Evolutionary conservation across 2,113 vertebrate species (phyloP), one percentile per base, ranked within the genome.

Genomic region (Columba janthina): DNA sequence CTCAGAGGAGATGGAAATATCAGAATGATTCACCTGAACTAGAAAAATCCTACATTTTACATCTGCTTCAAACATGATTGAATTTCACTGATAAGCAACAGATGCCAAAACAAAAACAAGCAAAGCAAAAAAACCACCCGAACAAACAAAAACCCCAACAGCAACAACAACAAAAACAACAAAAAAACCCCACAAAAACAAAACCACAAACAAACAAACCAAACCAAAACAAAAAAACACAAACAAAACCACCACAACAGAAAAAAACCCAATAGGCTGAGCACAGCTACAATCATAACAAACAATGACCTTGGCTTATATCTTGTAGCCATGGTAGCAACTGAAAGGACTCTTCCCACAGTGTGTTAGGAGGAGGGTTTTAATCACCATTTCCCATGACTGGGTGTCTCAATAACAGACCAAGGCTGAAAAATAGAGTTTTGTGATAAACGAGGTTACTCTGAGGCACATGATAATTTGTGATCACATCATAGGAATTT

Each of bases 221-320:
- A 40, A 48, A 48, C 6, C 46, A 18, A 48, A 48, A 9, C 46
- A 50, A 50, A 50, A 24, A 50, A 50, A 6, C 11, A 22, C 10
- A 21, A 22, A 12, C 11, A 20, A n/a, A 8, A 34, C 48, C 48
- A 20, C 48, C 21, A 25, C 4, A 34, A 18, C 3, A 44, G 54
- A 11, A 34, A 8, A 17, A 50, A 20, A 11, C 48, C 48, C 48
- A 50, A 50, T 21, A 53, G 44, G 60, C 85, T 91, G 58, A 71
- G 62, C 65, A 60, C 34, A 86, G 74, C 71, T 85, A 77, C 80
- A 90, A 66, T 74, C 64, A 90, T 93, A 94, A 97, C 60, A 93
- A 89, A 96, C 73, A 94, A 93, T 94, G 95, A 96, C 94, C 75
- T 96, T 97, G 86, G 71, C 90, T 96, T 94, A 72, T 88, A 91